phyloP scores from a whole-genome alignment of 1,140 invertebrate genomes.

The Heterodera carotae region DNA sequence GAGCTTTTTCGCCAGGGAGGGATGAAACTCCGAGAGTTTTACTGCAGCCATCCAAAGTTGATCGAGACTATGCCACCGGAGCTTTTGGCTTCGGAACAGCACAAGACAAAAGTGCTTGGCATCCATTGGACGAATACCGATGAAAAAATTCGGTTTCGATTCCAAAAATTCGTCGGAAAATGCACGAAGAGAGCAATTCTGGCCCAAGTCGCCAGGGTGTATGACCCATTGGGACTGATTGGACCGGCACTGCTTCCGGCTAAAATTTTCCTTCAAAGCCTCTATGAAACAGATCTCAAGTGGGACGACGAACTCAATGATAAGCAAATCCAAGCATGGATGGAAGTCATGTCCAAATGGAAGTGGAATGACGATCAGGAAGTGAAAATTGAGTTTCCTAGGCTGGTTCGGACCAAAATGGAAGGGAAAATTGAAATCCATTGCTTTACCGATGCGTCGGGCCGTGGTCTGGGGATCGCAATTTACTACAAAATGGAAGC shows the following conservation, averaged over 20 bases:
- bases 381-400: neutral
- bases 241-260: neutral
- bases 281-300: slow-evolving; percentile 5
- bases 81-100: neutral
- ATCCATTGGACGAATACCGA: neutral
- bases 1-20: neutral
- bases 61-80: neutral
- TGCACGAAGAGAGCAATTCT: neutral
- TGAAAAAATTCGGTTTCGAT: neutral
- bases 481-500: neutral
- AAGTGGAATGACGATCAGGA: neutral
- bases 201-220: neutral
- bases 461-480: neutral
- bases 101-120: neutral
- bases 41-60: neutral
- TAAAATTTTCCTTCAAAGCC: slow-evolving; percentile 1
- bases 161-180: neutral
- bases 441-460: slow-evolving; percentile 4
- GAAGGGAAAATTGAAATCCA: neutral
- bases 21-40: slow-evolving; percentile 7
- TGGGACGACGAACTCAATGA: neutral
- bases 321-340: neutral
- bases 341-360: neutral
- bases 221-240: slow-evolving; percentile 2
- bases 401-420: neutral